A percentile compares a stretch with the other conserved stretches of the same genome.
These are phyloP conservation scores for Volucella inflata DNA, from an alignment of 2,888 invertebrate species.

Conservation along the genomic window DNA sequence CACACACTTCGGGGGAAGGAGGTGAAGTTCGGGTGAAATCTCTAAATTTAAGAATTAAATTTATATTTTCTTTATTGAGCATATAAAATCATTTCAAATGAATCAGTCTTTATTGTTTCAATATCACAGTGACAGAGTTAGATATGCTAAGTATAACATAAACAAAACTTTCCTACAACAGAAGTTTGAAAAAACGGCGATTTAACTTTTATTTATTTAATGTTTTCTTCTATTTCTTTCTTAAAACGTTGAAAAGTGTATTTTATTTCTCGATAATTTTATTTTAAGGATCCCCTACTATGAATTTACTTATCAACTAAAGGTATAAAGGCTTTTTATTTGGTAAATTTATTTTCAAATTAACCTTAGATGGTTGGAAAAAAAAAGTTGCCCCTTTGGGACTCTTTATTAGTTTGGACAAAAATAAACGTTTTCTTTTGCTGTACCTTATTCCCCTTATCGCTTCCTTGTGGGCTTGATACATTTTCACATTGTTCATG, in stretches of 20 bases:
- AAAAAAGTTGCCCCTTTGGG: conserved; percentile 47
- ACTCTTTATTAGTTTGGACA: conserved; percentile 71
- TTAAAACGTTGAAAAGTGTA: conserved; percentile 19
- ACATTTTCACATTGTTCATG: conserved; percentile 99
- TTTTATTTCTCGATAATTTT: conserved; percentile 39
- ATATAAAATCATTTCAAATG: conserved; percentile 33
- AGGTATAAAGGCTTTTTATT: conserved; percentile 53
- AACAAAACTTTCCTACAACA: conserved; percentile 26
- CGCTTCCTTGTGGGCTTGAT: conserved; percentile 99
- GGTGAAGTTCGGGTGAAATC: conserved; percentile 2
- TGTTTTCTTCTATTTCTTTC: conserved; percentile 39
- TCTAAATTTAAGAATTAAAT: conserved; percentile 39
- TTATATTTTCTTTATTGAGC: conserved; percentile 53
- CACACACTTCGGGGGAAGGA: conserved; percentile 4
- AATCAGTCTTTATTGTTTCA: conserved; percentile 70
- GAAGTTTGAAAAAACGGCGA: conserved; percentile 24
- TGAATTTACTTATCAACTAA: conserved; percentile 48
- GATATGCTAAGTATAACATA: conserved; percentile 17
- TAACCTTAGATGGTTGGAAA: conserved; percentile 34
- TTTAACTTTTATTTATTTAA: not conserved
- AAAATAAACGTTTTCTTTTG: conserved; percentile 79
- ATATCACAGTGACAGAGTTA: conserved; percentile 59
- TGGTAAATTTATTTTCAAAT: conserved; percentile 39
- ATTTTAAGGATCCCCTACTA: conserved; percentile 25
- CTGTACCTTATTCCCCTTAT: conserved; percentile 98